A percentile compares a stretch with the other conserved stretches of the same genome.
phyloP scores from a whole-genome alignment of 2,888 invertebrate species.

The Lithophane semibrunnea region DNA sequence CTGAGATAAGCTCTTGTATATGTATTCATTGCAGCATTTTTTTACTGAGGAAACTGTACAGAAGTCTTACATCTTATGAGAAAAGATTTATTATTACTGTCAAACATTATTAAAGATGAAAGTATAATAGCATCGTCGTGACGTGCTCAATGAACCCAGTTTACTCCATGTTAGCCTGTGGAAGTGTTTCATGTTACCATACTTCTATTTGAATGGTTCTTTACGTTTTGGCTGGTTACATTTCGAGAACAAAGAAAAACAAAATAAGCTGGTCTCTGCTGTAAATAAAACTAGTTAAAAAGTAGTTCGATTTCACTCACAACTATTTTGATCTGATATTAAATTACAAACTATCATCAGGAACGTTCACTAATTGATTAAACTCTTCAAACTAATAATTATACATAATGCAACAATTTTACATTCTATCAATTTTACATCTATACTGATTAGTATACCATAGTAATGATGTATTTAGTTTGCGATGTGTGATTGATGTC shows the following conservation, averaged over 20 bases:
- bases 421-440: slow-evolving; percentile 58
- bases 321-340: slow-evolving; percentile 80
- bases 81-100: slow-evolving; percentile 46
- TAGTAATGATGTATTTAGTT: slow-evolving; percentile 39
- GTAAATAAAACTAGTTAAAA: slow-evolving; percentile 67
- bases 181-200: neutral
- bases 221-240: slow-evolving; percentile 32
- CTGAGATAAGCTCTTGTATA: slow-evolving; percentile 67
- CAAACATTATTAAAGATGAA: slow-evolving; percentile 24
- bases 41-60: slow-evolving; percentile 46
- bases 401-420: slow-evolving; percentile 74
- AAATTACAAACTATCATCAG: slow-evolving; percentile 78
- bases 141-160: slow-evolving; percentile 27
- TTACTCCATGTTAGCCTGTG: slow-evolving; percentile 6
- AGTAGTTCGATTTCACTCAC: slow-evolving; percentile 68
- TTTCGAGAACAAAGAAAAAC: slow-evolving; percentile 57
- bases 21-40: slow-evolving; percentile 39
- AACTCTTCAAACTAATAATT: slow-evolving; percentile 72
- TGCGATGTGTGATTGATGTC: slow-evolving; percentile 40
- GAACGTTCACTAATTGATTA: slow-evolving; percentile 81
- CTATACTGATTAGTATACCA: slow-evolving; percentile 63
- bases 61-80: slow-evolving; percentile 26
- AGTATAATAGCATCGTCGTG: slow-evolving; percentile 9
- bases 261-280: slow-evolving; percentile 68
- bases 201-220: slow-evolving; percentile 10